These are phyloP conservation scores for Micromussa lordhowensis DNA, from an alignment of 92 coral and sea anemone genomes.

Conservation along the genomic window DNA sequence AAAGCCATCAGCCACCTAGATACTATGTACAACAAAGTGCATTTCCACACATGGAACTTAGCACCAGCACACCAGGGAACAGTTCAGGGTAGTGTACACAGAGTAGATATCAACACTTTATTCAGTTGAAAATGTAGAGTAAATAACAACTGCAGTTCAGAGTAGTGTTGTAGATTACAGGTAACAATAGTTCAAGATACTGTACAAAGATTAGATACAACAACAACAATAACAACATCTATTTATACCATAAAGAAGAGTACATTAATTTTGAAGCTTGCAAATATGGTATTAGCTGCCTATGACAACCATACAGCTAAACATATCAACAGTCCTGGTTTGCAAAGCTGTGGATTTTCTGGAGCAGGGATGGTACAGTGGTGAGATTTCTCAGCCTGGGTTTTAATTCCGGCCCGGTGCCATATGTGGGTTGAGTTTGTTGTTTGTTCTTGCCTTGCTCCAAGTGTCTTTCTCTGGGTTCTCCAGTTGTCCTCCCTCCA, in stretches of 20 bases:
- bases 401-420: too few relatives aligned
- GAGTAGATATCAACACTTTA: background rate
- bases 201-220: background rate
- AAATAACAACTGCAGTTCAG: background rate
- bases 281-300: too few relatives aligned
- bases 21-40: constrained; percentile 89
- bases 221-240: too few relatives aligned
- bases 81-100: constrained; percentile 79
- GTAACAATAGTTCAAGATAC: background rate
- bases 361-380: too few relatives aligned
- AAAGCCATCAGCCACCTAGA: constrained; percentile 75
- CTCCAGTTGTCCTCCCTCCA: too few relatives aligned
- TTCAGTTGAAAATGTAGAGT: background rate
- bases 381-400: too few relatives aligned
- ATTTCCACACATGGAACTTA: constrained; percentile 90
- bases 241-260: too few relatives aligned
- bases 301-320: too few relatives aligned
- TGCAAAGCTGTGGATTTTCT: background rate
- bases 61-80: constrained; percentile 40
- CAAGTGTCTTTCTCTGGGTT: too few relatives aligned
- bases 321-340: background rate
- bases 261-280: too few relatives aligned
- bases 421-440: too few relatives aligned
- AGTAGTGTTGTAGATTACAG: background rate
- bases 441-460: too few relatives aligned